A percentile compares a stretch with the other conserved stretches of the same genome.
Conservation (phyloP, 2,888 invertebrate species). For the Iphiclides podalirius region DNA sequence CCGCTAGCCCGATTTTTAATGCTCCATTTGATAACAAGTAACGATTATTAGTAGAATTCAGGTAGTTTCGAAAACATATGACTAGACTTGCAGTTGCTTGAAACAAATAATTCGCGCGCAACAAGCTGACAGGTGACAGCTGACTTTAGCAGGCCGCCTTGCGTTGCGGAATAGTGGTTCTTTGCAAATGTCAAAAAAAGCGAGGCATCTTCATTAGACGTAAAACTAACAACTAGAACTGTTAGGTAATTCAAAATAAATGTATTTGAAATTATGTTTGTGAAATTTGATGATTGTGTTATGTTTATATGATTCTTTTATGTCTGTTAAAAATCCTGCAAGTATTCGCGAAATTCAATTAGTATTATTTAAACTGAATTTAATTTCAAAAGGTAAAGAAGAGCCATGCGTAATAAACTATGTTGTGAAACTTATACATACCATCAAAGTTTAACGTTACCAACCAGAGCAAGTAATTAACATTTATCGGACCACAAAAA, state of each 20-base stretch:
- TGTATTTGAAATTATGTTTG: background rate
- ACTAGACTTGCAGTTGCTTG: constrained; percentile 24
- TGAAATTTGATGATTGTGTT: background rate
- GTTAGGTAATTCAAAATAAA: background rate
- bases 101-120: constrained; percentile 33
- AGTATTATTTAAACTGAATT: too few species aligned
- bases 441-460: too few species aligned
- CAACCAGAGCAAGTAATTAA: too few species aligned
- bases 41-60: constrained; percentile 8
- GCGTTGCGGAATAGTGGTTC: constrained; percentile 30
- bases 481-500: background rate
- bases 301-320: too few species aligned
- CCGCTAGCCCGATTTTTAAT: constrained; percentile 1
- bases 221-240: background rate
- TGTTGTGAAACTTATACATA: too few species aligned
- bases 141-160: constrained; percentile 19
- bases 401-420: too few species aligned
- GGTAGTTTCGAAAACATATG: constrained; percentile 21
- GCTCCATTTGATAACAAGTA: constrained; percentile 1
- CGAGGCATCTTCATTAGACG: too few species aligned
- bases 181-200: background rate
- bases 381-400: too few species aligned
- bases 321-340: too few species aligned
- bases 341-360: too few species aligned
- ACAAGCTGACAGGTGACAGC: constrained; percentile 29